These are phyloP conservation scores for Cordilura impudica DNA, from an alignment of 2,888 invertebrate species.

Conservation along the genomic window DNA sequence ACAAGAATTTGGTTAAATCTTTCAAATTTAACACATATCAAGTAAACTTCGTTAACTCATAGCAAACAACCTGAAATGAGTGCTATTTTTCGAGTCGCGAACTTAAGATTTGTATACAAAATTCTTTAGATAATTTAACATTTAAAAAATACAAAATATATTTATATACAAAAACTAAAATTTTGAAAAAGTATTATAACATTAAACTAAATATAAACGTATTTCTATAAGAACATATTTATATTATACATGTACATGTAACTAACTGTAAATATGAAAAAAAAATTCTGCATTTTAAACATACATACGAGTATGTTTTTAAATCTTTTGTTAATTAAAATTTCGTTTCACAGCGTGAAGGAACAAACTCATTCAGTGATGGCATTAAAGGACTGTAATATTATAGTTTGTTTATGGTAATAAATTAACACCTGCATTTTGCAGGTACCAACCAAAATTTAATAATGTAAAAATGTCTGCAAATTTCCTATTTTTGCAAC, in stretches of 20 bases:
- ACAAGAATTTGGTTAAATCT: slow-evolving; percentile 69
- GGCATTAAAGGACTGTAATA: neutral
- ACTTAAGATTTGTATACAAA: no score
- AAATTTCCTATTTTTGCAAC: neutral
- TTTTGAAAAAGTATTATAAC: slow-evolving; percentile 62
- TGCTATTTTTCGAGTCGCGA: neutral
- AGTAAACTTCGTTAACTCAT: no score
- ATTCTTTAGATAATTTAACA: no score
- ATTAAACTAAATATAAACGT: slow-evolving; percentile 71
- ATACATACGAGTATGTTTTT: neutral
- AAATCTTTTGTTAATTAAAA: neutral
- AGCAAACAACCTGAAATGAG: no score
- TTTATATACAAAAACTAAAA: no score
- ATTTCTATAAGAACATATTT: no score
- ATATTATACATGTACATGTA: neutral
- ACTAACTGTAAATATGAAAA: neutral
- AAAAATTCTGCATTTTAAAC: neutral
- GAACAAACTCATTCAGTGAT: neutral
- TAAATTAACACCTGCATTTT: neutral
- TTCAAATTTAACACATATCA: slow-evolving; percentile 20
- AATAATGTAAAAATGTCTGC: neutral
- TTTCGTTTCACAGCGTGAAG: slow-evolving; percentile 33
- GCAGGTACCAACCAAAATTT: neutral
- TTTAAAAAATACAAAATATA: no score
- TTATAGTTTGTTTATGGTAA: neutral